phyloP scores from a whole-genome alignment of 1,140 invertebrate species.

The Drosophila pectinifera region DNA sequence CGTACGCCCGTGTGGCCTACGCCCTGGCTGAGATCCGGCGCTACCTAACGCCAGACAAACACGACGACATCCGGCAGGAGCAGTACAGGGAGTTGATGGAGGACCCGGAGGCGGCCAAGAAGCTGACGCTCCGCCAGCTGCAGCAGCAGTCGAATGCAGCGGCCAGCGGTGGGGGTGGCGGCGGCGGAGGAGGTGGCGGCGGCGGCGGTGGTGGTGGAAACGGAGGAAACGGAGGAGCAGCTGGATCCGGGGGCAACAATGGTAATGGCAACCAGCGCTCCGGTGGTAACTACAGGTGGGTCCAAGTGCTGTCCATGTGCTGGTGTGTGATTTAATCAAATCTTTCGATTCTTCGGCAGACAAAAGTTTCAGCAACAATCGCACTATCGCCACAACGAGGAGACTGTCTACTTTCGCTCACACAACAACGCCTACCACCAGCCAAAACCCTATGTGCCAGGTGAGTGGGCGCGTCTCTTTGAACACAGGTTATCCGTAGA shows the following conservation, averaged over 20 bases:
- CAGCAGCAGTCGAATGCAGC: constrained; percentile 73
- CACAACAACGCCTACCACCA: constrained; percentile 82
- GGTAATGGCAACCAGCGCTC: constrained; percentile 69
- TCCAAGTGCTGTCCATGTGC: background rate
- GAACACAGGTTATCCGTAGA: background rate
- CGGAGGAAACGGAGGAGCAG: constrained; percentile 35
- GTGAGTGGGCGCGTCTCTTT: constrained; percentile 34
- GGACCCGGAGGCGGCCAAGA: constrained; percentile 84
- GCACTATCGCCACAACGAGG: constrained; percentile 84
- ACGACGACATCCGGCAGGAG: constrained; percentile 93
- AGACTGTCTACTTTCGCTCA: constrained; percentile 84
- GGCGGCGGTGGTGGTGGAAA: constrained; percentile 30
- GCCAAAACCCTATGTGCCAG: constrained; percentile 84
- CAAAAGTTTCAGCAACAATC: constrained; percentile 84
- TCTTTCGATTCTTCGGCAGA: constrained; percentile 32
- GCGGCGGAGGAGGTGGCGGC: constrained; percentile 26
- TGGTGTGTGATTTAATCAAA: background rate
- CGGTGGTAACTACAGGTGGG: constrained; percentile 74
- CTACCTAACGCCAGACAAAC: constrained; percentile 90
- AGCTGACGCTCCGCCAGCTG: constrained; percentile 75
- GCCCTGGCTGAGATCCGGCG: constrained; percentile 92
- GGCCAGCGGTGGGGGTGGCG: constrained; percentile 34
- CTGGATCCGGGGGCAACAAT: constrained; percentile 39
- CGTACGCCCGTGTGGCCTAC: constrained; percentile 95
- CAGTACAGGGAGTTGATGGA: constrained; percentile 91